Conservation (phyloP, 2,797 vertebrate species). For the Enteromius mattozi region DNA sequence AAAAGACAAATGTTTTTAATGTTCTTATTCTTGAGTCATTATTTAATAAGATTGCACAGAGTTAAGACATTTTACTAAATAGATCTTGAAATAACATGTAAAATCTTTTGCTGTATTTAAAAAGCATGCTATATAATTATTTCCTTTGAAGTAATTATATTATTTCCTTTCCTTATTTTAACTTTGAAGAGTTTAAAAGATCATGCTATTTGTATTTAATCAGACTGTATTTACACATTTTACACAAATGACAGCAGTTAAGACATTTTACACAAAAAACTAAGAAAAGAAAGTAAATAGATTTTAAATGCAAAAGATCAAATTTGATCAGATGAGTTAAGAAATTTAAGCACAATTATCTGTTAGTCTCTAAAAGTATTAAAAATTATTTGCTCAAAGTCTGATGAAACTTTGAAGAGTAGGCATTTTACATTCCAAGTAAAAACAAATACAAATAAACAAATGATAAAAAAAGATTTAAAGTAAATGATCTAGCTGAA, state of each 20-base stretch:
- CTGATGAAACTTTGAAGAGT: no score
- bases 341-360: no score
- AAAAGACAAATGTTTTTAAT: background rate
- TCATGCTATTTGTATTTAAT: background rate
- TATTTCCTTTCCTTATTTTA: no score
- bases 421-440: no score
- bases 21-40: background rate
- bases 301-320: no score
- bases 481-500: background rate
- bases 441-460: no score
- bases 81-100: background rate
- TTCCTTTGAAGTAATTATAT: background rate
- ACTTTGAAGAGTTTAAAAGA: background rate
- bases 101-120: background rate
- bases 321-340: no score
- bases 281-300: no score
- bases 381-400: background rate
- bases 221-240: no score
- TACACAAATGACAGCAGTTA: no score
- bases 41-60: background rate
- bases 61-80: background rate
- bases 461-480: no score
- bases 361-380: background rate
- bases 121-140: background rate
- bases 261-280: no score